phyloP scores from a whole-genome alignment of 64 coral and sea anemone genomes.

The Montipora efflorescens region DNA sequence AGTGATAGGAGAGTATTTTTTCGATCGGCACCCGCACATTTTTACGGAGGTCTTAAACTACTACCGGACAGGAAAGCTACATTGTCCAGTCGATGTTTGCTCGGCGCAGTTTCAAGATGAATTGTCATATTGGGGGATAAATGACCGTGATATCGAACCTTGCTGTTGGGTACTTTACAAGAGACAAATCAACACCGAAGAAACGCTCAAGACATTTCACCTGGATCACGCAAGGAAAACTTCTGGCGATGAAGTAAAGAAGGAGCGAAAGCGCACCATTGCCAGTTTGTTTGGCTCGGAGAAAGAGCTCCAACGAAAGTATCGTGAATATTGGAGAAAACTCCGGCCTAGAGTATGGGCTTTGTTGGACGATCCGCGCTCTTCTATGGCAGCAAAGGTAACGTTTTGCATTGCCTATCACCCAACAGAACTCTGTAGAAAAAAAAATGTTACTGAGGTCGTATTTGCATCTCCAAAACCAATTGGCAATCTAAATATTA shows the following conservation, averaged over 20 bases:
- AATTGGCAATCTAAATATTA: no score
- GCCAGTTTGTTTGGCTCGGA: conserved; percentile 48
- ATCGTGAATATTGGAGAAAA: conserved; percentile 46
- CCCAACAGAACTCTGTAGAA: background rate
- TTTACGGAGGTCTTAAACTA: conserved; percentile 93
- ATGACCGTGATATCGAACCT: conserved; percentile 89
- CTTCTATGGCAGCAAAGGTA: conserved; percentile 67
- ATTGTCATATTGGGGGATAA: conserved; percentile 95
- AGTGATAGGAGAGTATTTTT: conserved; percentile 89
- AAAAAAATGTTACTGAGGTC: background rate
- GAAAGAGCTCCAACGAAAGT: background rate
- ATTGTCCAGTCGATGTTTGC: conserved; percentile 88
- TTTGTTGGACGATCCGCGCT: conserved; percentile 65
- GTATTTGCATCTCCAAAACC: no score
- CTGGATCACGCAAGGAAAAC: conserved; percentile 84
- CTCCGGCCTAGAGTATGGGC: conserved; percentile 59
- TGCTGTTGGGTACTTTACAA: conserved; percentile 96
- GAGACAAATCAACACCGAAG: conserved; percentile 89
- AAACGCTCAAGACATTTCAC: conserved; percentile 90
- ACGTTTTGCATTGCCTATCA: background rate
- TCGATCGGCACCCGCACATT: conserved; percentile 89
- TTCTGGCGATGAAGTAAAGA: conserved; percentile 47
- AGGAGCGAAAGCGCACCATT: conserved; percentile 9
- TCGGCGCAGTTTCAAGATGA: conserved; percentile 92
- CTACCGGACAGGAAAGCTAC: conserved; percentile 89